Evolutionary conservation across 1,140 invertebrate species (phyloP).

Genomic region (Papilio polytes): DNA sequence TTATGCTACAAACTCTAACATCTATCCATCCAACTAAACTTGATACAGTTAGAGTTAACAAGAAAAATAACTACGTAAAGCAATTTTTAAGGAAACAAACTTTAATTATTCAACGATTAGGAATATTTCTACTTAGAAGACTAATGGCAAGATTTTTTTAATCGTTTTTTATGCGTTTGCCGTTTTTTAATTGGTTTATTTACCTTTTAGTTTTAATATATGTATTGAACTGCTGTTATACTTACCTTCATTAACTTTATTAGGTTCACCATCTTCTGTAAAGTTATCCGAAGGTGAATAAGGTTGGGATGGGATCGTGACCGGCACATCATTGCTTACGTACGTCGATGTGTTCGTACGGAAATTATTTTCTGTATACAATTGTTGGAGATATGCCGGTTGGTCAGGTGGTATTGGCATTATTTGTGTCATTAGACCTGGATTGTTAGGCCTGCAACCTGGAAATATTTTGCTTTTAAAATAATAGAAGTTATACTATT

Average conservation of each 20-base stretch:
- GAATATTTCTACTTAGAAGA: too few species aligned
- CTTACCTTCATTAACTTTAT: neutral
- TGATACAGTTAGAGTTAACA: too few species aligned
- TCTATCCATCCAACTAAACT: too few species aligned
- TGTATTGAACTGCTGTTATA: too few species aligned
- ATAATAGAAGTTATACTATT: neutral
- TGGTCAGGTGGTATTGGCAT: neutral
- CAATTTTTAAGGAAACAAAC: too few species aligned
- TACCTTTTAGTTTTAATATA: too few species aligned
- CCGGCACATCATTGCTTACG: neutral
- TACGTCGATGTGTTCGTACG: neutral
- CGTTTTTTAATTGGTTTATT: too few species aligned
- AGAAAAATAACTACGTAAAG: too few species aligned
- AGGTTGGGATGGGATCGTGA: constrained; percentile 2
- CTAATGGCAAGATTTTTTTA: too few species aligned
- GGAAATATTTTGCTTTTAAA: neutral
- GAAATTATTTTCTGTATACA: neutral
- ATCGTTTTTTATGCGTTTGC: too few species aligned
- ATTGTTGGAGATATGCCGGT: neutral
- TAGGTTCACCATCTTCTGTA: constrained; percentile 22
- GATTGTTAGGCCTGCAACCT: neutral
- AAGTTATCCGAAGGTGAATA: constrained; percentile 46
- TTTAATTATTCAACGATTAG: too few species aligned
- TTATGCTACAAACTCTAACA: too few species aligned
- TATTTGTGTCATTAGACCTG: neutral